Evolutionary conservation across 2,797 vertebrate species (phyloP).

Genomic region (Pipistrellus nathusii): DNA sequence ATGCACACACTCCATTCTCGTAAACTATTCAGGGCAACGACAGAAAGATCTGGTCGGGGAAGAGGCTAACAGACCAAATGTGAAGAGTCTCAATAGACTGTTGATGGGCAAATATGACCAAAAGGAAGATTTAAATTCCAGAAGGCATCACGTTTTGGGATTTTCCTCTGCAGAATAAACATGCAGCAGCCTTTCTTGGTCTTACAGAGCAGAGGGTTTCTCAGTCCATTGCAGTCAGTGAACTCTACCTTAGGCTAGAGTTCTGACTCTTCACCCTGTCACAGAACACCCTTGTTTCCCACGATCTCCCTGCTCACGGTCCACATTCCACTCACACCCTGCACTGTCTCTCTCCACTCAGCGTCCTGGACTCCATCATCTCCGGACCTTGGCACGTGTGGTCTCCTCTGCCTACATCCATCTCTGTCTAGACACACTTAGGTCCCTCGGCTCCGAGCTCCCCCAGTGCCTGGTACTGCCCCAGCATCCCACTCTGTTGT

Average conservation of each 20-base stretch:
- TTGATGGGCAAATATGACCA: conserved; percentile 41
- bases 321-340: not conserved
- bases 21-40: conserved; percentile 4
- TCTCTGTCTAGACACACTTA: conserved; percentile 29
- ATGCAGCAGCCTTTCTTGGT: conserved; percentile 47
- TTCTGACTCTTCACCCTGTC: not conserved
- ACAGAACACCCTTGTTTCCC: not conserved
- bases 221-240: not conserved
- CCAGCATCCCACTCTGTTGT: not conserved
- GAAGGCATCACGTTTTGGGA: conserved; percentile 2
- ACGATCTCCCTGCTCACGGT: not conserved
- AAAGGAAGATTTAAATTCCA: conserved; percentile 58
- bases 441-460: not conserved
- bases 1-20: not conserved
- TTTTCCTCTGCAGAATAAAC: conserved; percentile 56
- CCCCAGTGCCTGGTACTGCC: not conserved
- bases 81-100: conserved; percentile 33
- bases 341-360: not conserved
- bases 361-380: not conserved
- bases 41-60: not conserved
- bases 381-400: not conserved
- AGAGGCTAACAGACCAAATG: not conserved
- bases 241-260: not conserved
- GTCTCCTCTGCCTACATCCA: not conserved
- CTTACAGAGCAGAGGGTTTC: not conserved